Evolutionary conservation across 2,888 invertebrate species (phyloP), one percentile per base, ranked within the genome.

Genomic region (Zhuqinia jingwanae): DNA sequence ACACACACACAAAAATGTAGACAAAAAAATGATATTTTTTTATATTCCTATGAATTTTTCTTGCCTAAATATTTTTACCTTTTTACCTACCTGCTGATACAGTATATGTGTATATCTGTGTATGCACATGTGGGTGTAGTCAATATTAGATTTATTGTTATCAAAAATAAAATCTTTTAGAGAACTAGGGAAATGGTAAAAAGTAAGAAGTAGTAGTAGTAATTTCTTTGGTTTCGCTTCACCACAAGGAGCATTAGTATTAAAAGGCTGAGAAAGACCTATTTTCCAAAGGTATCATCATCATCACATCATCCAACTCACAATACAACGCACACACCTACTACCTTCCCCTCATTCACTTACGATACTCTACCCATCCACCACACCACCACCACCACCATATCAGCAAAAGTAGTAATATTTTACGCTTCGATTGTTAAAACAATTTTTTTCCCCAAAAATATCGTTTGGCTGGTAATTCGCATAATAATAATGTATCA

Each of bases 171-270:
- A 20, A 56, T 5, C 17, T 53, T 1, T 1, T 17, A 53, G 58
- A 10, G 0, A 63, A 27, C n/a, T 50, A 13, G 50, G 50, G 50
- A 50, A 50, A 50, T 50, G 13, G 15, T n/a, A 3, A 50, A 15
- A 50, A n/a, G n/a, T 50, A n/a, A 36, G 36, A 6, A 36, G 50
- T 2, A 50, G 50, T 50, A 50, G 15, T n/a, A 75, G 78, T 65
- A 78, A 78, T 63, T 65, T 65, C 36, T 36, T 36, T 65, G 65
- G 65, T 80, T 80, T 68, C 65, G 80, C 80, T 68, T 68, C 68
- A 80, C 80, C 80, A 80, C 80, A 65, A 68, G 45, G 47, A n/a
- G n/a, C n/a, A n/a, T n/a, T n/a, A n/a, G 53, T n/a, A 60, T 47
- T 63, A 63, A 25, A 58, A 58, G 36, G 3, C 58, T 22, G 25